Base-by-base conservation (phyloP, 2,888 invertebrate species). In the Priocnemis perturbator region DNA sequence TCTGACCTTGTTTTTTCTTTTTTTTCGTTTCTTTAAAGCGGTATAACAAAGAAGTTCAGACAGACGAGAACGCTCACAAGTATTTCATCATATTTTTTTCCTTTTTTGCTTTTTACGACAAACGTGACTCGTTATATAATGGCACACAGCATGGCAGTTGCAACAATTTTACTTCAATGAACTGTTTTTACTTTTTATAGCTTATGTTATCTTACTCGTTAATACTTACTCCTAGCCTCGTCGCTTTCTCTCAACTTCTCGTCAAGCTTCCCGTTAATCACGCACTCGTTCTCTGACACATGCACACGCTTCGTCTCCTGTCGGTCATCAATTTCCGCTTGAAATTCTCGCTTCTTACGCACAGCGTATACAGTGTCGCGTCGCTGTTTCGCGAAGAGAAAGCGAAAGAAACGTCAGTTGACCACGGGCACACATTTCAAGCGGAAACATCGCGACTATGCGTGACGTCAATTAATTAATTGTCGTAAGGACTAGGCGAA, bases 61-160 rank as follows among this genome's bases (percentile, higher is more conserved):
- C 66, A 79, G 72, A 80, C 70, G 77, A 80, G 69, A 76, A 76
- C 71, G 73, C 75, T 70, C 72, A 61, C 70, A 71, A 73, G 48
- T 69, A 65, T 60, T 45, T 52, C 11, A 19, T 20, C 23, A 56
- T 66, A 52, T 59, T 50, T 64, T 60, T 37, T 52, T 62, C 60
- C 30, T 60, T 67, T 26, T 45, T 67, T 70, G 68, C 65, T 70
- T 70, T 72, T 60, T 59, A 86, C 79, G 83, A 85, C 79, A 82
- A 86, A 85, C 79, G 82, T 84, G 85, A 84, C 75, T 83, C 78
- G 79, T 81, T 84, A 82, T 86, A 85, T 87, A 88, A 88, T 89
- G 88, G 88, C 88, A 89, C 87, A 88, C 87, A 87, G 87, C 88
- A 87, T 88, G 88, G 88, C 88, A 88, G 88, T 88, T 87, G 87